phyloP scores from a whole-genome alignment of 2,888 invertebrate genomes.

The Iphiclides podalirius region DNA sequence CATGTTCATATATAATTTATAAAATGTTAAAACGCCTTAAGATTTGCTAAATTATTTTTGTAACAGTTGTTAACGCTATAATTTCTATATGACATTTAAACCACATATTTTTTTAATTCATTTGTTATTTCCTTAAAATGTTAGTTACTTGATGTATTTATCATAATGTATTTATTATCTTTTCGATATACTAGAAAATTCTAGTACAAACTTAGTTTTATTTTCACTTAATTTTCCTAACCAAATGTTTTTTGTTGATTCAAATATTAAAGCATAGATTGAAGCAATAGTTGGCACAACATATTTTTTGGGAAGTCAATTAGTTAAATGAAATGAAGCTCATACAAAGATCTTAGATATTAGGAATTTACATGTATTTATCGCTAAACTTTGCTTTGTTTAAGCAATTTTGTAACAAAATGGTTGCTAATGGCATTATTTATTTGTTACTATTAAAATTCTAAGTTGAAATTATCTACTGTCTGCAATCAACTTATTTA shows the following conservation, averaged over 20 bases:
- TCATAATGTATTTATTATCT: background rate
- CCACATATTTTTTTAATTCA: background rate
- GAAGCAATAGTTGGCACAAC: background rate
- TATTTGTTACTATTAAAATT: background rate
- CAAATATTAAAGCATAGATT: background rate
- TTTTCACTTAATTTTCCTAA: background rate
- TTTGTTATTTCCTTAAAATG: background rate
- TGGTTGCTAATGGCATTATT: background rate
- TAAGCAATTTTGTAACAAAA: background rate
- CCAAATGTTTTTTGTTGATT: background rate
- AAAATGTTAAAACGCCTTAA: background rate
- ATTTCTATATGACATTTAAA: no score
- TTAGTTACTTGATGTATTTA: background rate
- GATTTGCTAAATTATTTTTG: background rate
- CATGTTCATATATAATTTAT: background rate
- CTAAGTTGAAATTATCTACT: no score
- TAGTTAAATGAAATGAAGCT: background rate
- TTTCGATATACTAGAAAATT: background rate
- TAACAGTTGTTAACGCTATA: background rate
- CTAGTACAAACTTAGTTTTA: background rate
- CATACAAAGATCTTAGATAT: background rate
- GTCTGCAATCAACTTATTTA: no score
- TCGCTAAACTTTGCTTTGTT: background rate
- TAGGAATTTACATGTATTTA: background rate
- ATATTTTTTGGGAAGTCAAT: background rate